Conservation (phyloP, 2,888 invertebrate genomes). For the Siphlonurus alternatus region DNA sequence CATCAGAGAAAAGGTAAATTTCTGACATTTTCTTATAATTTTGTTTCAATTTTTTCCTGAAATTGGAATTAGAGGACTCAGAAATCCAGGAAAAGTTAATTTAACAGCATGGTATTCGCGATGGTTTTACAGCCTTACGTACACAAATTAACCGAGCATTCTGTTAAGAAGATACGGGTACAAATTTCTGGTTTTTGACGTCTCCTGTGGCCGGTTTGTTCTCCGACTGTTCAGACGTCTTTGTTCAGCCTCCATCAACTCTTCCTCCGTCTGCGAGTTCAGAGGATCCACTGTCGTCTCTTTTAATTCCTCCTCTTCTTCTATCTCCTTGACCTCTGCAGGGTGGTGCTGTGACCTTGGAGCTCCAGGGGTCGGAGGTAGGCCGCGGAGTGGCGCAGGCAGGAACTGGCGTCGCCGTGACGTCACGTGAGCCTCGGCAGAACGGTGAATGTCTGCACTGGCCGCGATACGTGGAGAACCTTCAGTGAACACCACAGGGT, state of each 20-base stretch:
- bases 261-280: background rate
- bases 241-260: background rate
- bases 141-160: slow-evolving; percentile 1
- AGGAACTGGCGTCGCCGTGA: background rate
- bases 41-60: too few species aligned
- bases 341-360: background rate
- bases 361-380: background rate
- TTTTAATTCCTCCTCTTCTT: background rate
- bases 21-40: too few species aligned
- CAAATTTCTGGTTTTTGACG: background rate
- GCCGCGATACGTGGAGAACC: background rate
- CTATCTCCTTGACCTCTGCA: background rate
- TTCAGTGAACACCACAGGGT: background rate
- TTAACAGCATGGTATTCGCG: too few species aligned
- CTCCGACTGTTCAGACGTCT: background rate
- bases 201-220: background rate
- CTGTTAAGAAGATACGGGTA: background rate
- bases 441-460: background rate
- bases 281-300: background rate
- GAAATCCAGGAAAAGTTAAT: too few species aligned
- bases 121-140: too few species aligned
- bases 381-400: background rate
- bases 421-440: background rate
- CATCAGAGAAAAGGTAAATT: too few species aligned
- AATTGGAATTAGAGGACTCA: too few species aligned